Evolutionary conservation across 2,888 invertebrate species (phyloP), one percentile per base, ranked within the genome.

Genomic region (Stratiomys singularior): DNA sequence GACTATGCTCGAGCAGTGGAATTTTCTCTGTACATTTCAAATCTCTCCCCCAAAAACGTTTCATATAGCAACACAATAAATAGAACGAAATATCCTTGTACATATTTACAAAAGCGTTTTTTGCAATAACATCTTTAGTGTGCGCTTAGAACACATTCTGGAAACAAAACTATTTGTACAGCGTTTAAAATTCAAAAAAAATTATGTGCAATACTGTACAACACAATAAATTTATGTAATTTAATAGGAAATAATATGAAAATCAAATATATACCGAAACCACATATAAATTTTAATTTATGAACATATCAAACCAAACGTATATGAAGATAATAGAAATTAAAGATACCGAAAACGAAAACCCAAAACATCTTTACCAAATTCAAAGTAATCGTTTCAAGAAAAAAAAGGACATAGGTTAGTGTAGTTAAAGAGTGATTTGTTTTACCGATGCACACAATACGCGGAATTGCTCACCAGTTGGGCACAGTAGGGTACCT

Each of bases 381-480:
- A 37, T 37, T 37, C 23, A 64, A 27, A 69, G 15, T 18, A 64
- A 76, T 52, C 7, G 23, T 25, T 37, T 72, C 74, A 74, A 77
- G 21, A 44, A 47, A 78, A 58, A 47, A 13, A 71, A 46, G 78
- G 78, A 60, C 74, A 77, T 76, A 81, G 78, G 79, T 80, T 79
- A 79, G 81, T 81, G 81, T 81, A 81, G 79, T 80, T 81, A 81
- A 80, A 92, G 91, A 92, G 92, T 93, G 92, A 92, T 90, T 74
- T 92, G 93, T 93, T 93, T 91, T 94, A 94, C 94, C 94, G 94
- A 94, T 94, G 94, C 93, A 94, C 93, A 94, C 93, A 94, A 94
- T 93, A 94, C 94, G 94, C 94, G 93, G 92, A 92, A 94, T 94
- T 94, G 94, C 94, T 94, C 94, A 94, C 94, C 94, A 94, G 92